phyloP scores from a whole-genome alignment of 2,113 vertebrate species.

The Microcebus murinus region DNA sequence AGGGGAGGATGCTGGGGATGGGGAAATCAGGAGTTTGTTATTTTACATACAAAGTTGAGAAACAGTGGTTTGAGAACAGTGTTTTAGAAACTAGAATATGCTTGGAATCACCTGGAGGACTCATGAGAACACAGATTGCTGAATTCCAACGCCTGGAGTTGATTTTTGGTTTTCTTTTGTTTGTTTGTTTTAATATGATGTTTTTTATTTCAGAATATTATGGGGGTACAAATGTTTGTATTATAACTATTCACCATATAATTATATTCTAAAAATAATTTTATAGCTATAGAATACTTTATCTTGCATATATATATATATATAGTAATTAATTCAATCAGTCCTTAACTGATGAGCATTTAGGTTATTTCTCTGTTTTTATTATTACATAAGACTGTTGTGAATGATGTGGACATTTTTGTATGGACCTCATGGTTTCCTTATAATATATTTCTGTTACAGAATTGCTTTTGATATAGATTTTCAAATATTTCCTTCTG shows the following conservation, averaged over 20 bases:
- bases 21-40: neutral
- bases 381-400: neutral
- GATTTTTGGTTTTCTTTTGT: neutral
- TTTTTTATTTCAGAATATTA: neutral
- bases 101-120: neutral
- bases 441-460: neutral
- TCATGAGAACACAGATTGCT: neutral
- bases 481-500: neutral
- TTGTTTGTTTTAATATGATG: neutral
- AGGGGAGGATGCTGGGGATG: neutral
- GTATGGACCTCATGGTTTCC: neutral
- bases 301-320: neutral
- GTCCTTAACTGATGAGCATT: neutral
- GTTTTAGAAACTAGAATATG: neutral
- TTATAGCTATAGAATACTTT: neutral
- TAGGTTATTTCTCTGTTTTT: neutral
- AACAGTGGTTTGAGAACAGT: neutral
- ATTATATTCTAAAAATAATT: neutral
- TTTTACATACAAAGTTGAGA: neutral
- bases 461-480: constrained; percentile 5
- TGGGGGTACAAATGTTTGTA: too few species aligned
- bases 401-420: neutral
- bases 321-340: neutral
- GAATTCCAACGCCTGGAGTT: too few species aligned
- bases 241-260: neutral